Conservation (phyloP, 2,888 invertebrate genomes). For the Heteromurus nitidus region DNA sequence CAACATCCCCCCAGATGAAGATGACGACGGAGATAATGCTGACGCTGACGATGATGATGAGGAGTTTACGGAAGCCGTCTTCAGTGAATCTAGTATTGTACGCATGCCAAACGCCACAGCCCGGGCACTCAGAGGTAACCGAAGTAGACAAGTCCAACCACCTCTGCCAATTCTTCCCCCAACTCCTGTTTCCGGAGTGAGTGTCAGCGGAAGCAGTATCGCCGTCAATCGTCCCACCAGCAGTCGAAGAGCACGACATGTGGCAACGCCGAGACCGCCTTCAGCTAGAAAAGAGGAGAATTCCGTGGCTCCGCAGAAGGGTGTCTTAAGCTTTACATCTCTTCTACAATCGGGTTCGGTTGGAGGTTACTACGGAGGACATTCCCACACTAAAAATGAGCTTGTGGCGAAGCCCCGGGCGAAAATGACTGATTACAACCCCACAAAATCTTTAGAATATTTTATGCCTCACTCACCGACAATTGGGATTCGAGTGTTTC, state of each 20-base stretch:
- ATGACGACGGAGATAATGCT: conserved; percentile 11
- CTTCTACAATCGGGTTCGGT: too few species aligned
- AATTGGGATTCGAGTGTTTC: conserved; percentile 47
- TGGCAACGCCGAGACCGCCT: background rate
- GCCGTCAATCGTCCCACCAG: too few species aligned
- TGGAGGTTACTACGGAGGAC: too few species aligned
- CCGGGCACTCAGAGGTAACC: background rate
- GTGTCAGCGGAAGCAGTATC: conserved; percentile 31
- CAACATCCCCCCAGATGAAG: conserved; percentile 14
- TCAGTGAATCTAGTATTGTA: conserved; percentile 28
- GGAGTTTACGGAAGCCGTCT: background rate
- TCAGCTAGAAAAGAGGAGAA: background rate
- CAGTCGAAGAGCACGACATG: background rate
- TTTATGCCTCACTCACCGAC: conserved; percentile 49
- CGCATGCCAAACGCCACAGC: background rate
- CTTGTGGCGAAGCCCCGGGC: conserved; percentile 19
- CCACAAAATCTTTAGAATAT: conserved; percentile 40
- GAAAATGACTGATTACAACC: conserved; percentile 37
- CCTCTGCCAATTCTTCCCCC: conserved; percentile 15
- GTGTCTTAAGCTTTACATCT: too few species aligned
- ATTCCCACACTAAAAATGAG: conserved; percentile 9
- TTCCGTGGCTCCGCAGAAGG: background rate
- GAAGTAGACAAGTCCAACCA: background rate
- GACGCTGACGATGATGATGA: conserved; percentile 15
- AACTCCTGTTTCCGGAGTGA: conserved; percentile 38